A percentile compares a stretch with the other conserved stretches of the same genome.
Evolutionary conservation across 2,797 vertebrate genomes (phyloP).

Genomic region (Sylvia borin): DNA sequence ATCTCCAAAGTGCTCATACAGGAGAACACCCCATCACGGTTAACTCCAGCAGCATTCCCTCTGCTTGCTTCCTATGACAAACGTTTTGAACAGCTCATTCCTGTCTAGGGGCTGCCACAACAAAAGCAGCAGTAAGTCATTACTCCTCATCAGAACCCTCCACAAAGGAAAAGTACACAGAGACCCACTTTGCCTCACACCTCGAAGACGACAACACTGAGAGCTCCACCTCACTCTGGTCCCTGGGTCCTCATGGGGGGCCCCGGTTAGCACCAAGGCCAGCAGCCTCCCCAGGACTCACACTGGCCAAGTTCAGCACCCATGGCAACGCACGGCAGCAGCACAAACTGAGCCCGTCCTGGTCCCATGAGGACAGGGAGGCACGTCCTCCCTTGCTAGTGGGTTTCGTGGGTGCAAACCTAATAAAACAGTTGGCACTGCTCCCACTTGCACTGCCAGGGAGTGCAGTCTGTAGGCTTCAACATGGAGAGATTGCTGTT

Average conservation of each 20-base stretch:
- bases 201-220: not conserved
- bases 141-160: not conserved
- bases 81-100: not conserved
- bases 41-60: not conserved
- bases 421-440: slow-evolving; percentile 1
- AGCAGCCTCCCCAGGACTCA: not conserved
- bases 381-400: not conserved
- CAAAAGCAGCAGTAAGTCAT: not conserved
- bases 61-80: not conserved
- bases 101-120: not conserved
- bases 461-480: slow-evolving; percentile 13
- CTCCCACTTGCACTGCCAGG: not conserved
- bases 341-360: fast-evolving
- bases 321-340: fast-evolving
- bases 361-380: not conserved
- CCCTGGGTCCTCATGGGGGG: fast-evolving
- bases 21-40: not conserved
- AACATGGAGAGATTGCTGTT: not conserved
- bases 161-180: not conserved
- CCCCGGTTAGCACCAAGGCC: fast-evolving
- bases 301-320: fast-evolving
- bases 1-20: not conserved
- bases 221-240: not conserved
- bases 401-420: slow-evolving; percentile 23
- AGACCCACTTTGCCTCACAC: not conserved